Evolutionary conservation across 1,140 invertebrate species (phyloP).

Genomic region (Polyergus mexicanus): DNA sequence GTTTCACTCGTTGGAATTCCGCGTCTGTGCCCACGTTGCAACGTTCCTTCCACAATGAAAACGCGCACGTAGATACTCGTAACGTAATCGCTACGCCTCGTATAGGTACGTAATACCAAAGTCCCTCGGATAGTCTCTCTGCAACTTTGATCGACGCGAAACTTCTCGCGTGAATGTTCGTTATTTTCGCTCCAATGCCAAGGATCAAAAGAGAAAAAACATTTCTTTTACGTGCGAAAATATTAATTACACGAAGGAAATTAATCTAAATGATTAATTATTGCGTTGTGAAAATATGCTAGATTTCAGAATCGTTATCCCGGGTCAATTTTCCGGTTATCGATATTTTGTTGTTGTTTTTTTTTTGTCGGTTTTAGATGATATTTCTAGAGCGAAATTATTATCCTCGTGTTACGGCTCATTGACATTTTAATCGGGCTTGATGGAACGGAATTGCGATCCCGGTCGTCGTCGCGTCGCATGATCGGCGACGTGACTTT

Average conservation of each 20-base stretch:
- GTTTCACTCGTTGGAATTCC: constrained; percentile 76
- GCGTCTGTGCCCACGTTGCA: constrained; percentile 71
- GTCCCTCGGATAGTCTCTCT: constrained; percentile 47
- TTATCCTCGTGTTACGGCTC: constrained; percentile 42
- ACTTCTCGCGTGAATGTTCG: neutral
- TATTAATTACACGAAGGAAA: neutral
- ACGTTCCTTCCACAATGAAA: constrained; percentile 71
- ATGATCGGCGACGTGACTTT: constrained; percentile 73
- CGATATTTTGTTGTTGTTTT: too few relatives aligned
- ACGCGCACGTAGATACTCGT: constrained; percentile 63
- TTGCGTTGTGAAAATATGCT: too few relatives aligned
- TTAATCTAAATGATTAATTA: neutral
- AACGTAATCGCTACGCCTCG: constrained; percentile 46
- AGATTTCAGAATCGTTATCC: neutral
- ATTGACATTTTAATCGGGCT: constrained; percentile 74
- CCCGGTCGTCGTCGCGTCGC: constrained; percentile 57
- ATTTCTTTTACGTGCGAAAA: neutral
- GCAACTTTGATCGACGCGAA: constrained; percentile 37
- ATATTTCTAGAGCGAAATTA: too few relatives aligned
- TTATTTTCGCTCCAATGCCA: neutral
- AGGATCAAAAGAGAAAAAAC: neutral
- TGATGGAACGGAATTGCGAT: constrained; percentile 60
- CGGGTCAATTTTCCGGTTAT: too few relatives aligned
- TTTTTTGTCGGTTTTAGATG: neutral
- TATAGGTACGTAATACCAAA: constrained; percentile 44